Evolutionary conservation across 2,797 vertebrate genomes (phyloP), one percentile per base, ranked within the genome.

Genomic region (Gymnothorax javanicus): DNA sequence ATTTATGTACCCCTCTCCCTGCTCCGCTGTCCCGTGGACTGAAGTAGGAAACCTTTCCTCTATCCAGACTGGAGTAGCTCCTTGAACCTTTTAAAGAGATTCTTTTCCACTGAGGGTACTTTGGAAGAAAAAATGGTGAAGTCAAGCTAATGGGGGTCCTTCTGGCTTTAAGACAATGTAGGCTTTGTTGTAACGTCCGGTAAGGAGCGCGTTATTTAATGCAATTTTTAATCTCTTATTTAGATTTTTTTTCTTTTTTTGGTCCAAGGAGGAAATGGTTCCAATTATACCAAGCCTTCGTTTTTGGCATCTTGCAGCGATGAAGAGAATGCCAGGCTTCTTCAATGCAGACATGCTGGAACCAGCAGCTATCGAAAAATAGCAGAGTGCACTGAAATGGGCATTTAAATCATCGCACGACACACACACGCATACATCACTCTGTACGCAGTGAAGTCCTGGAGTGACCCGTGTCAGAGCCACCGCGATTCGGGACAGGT

Each of bases 151-250:
- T 91, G 43, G 89, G 88, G 86, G 73, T 87, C 91, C 90, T 90
- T 93, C 91, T 93, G 92, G 91, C 91, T 86, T 75, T 88, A 79
- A 85, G 84, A 92, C 92, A 95, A 90, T 92, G 90, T 87, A 54
- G 52, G 88, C 91, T 93, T 92, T 94, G 92, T 94, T 82, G 88
- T 87, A 84, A 91, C 93, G 83, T 90, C 89, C 88, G 91, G 85
- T 88, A 89, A 89, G 90, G 88, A 87, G 86, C 89, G 86, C 77
- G 56, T 81, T 81, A 81, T 56, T 81, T 87, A 87, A 84, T 73
- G 83, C 92, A 91, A 94, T 94, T 94, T 92, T 93, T 93, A 93
- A 95, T 94, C 90, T 87, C 69, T n/a, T 84, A 33, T 33, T 86
- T 90, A 88, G 86, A 89, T 59, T 0, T 86, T 88, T 58, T 57